Evolutionary conservation across 2,113 vertebrate genomes (phyloP).

Genomic region (Bombycilla garrulus): DNA sequence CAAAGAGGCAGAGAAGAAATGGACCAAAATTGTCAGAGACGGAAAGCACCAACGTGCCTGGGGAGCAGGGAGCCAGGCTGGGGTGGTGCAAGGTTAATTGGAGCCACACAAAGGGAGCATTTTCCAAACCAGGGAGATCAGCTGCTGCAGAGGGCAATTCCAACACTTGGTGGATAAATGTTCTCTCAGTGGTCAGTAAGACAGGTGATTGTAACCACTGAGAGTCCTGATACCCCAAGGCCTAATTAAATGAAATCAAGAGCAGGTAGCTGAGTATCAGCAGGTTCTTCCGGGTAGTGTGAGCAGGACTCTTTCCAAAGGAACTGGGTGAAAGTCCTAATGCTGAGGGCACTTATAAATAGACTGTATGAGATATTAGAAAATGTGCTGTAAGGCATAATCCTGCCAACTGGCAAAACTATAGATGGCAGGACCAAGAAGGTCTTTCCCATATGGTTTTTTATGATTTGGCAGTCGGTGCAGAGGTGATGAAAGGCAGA

Average conservation of each 20-base stretch:
- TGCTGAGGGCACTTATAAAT: slow-evolving; percentile 17
- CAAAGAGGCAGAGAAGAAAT: background rate
- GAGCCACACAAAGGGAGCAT: background rate
- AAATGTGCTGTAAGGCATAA: slow-evolving; percentile 15
- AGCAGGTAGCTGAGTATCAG: background rate
- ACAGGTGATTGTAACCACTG: background rate
- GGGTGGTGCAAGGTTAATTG: background rate
- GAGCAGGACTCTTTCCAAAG: background rate
- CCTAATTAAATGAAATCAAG: background rate
- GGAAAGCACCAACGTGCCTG: background rate
- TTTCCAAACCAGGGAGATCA: background rate
- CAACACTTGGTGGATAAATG: background rate
- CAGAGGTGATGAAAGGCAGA: background rate
- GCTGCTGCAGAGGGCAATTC: background rate
- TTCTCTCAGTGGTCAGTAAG: background rate
- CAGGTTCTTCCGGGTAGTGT: background rate
- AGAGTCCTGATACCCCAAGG: background rate
- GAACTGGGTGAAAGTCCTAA: background rate
- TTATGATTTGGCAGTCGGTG: background rate
- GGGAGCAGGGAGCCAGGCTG: background rate
- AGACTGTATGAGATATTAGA: background rate
- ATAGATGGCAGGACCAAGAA: background rate
- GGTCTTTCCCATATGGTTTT: background rate
- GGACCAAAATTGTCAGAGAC: background rate
- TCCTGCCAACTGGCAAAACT: slow-evolving; percentile 23